Percentiles rank a stretch among this genome's conserved stretches.
Conservation (phyloP, 2,113 vertebrate species). For the Trichechus manatus region DNA sequence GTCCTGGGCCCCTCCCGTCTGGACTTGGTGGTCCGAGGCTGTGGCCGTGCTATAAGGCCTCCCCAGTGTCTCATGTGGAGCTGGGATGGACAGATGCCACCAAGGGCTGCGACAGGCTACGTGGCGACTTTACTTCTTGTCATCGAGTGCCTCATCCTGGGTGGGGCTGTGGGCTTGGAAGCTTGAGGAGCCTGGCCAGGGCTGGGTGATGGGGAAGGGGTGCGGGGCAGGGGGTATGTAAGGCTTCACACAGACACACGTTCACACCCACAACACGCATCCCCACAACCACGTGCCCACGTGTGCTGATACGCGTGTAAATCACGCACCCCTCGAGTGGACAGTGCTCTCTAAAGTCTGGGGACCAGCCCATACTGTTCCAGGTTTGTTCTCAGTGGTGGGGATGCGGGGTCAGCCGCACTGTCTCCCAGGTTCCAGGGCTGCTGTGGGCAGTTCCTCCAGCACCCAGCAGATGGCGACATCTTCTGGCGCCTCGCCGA, state of each 20-base stretch:
- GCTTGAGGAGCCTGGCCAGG: too few species aligned
- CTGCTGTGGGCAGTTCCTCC: neutral
- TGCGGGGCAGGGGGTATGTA: neutral
- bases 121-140: too few species aligned
- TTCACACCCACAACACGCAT: neutral
- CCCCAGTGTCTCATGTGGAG: neutral
- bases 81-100: neutral
- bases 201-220: neutral
- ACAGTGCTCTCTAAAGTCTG: neutral
- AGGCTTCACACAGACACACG: neutral
- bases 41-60: neutral
- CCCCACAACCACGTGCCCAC: neutral
- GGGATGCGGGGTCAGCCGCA: neutral
- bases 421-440: neutral
- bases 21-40: too few species aligned
- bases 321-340: neutral
- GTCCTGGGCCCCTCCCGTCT: too few species aligned
- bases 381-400: neutral
- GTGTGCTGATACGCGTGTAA: neutral
- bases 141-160: too few species aligned
- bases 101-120: neutral
- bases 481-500: neutral
- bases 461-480: neutral
- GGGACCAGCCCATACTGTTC: neutral
- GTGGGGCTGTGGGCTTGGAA: neutral